Evolutionary conservation across 2,888 invertebrate species (phyloP), one percentile per base, ranked within the genome.

Genomic region (Palloptera scutellata): DNA sequence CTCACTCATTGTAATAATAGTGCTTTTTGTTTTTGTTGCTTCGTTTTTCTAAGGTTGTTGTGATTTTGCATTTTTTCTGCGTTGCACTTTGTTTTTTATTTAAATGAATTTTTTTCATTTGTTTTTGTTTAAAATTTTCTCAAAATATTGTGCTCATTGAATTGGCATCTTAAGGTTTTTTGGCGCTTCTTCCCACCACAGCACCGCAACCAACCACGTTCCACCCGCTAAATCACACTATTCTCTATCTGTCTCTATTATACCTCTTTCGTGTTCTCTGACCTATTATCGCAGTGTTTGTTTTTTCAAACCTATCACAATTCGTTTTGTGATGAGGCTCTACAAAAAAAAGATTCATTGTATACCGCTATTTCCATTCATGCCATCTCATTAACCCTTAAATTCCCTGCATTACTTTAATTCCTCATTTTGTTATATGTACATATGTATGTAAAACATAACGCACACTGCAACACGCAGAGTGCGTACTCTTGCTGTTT

Each of bases 171-270:
- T 2, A 30, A 4, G 30, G 6, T 30, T 30, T 17, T 59, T 64
- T 48, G 52, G 52, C 68, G 66, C 54, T 71, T 58, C 41, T 66
- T 72, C 72, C 71, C 70, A 73, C 71, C 70, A n/a, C n/a, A n/a
- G n/a, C 30, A 30, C 2, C 6, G 6, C 30, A 30, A 2, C 30
- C 6, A 30, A 2, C 30, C 6, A 30, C 30, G 59, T 68, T 64
- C 64, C 70, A 72, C 70, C 59, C 64, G 64, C 62, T 66, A 71
- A 19, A 52, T 51, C 66, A n/a, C 72, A 70, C 66, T 70, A 61
- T 74, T 69, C 64, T 68, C 70, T 73, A 72, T 60, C 55, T 55
- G 62, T 54, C 59, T 30, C 66, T 69, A n/a, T 70, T 70, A 70
- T 40, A n/a, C 1, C 13, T 17, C 11, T 43, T 41, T 59, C 6